These are phyloP conservation scores for Didymodactylos carnosus DNA, from an alignment of 2,888 invertebrate species.

Conservation along the genomic window DNA sequence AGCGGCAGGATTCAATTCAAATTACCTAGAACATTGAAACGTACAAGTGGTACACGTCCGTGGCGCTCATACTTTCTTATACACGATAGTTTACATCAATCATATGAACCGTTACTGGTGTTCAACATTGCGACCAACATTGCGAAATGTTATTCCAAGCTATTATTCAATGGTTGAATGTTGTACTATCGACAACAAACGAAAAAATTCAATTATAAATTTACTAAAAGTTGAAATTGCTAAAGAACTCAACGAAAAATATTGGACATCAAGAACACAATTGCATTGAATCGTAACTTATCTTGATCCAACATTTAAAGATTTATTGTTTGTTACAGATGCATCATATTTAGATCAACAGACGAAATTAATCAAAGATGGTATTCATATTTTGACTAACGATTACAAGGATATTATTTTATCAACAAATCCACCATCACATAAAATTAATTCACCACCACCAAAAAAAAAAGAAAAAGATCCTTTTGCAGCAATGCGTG, in stretches of 20 bases:
- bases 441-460: neutral
- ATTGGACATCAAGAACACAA: neutral
- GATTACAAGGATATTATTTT: neutral
- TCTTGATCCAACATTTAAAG: neutral
- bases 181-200: neutral
- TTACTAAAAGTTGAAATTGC: neutral
- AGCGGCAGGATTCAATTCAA: neutral
- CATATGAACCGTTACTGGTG: neutral
- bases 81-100: neutral
- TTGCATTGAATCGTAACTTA: neutral
- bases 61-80: neutral
- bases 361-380: neutral
- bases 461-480: neutral
- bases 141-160: neutral
- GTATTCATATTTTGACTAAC: neutral
- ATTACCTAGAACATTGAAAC: neutral
- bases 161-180: neutral
- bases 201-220: neutral
- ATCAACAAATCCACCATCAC: neutral
- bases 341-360: neutral
- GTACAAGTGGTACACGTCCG: neutral
- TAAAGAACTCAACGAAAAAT: neutral
- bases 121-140: neutral
- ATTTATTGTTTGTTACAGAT: neutral
- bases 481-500: neutral